Base-by-base conservation (phyloP, 2,888 invertebrate genomes). In the Drosophila borealis region DNA sequence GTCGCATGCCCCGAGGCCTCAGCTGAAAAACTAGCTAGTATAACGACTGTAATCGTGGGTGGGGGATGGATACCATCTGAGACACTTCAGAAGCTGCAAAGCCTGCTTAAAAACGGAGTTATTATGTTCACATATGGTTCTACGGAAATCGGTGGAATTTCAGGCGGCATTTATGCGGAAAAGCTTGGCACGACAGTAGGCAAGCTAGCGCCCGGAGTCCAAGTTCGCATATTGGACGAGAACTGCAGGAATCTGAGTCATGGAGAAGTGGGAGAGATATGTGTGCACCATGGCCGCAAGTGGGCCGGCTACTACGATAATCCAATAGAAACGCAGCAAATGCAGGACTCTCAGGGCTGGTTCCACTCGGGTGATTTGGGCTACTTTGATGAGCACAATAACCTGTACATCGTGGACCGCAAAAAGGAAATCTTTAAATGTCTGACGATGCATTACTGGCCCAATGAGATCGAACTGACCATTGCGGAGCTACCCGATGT, bases 351-450 rank as follows among this genome's bases (percentile, higher is more conserved):
- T 0, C 65, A 84, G 10, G 82, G 87, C 14, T 91, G 89, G 89
- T 72, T 88, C n/a, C 83, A 82, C n/a, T 78, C 88, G 2, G 91
- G 91, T 4, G 91, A 91, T 62, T 25, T 90, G 49, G 91, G 91
- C 3, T 84, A 83, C 56, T 84, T 91, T 60, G 90, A 90, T 64
- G 73, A 82, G 0, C 73, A 87, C 0, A 75, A 85, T 8, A 75
- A 60, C 61, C 64, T 90, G 4, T 81, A 66, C 68, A 48, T 89
- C 4, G 76, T 80, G 13, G 91, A 81, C 63, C 80, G 91, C 0
- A 88, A 81, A 39, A 91, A 90, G 65, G 89, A 91, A 10, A 80
- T 81, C n/a, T 60, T 80, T 0, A 89, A 88, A 62, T 89, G 80
- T 51, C 51, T 76, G 4, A 70, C 78, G 14, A 74, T 63, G 64